phyloP scores from a whole-genome alignment of 2,797 vertebrate genomes.

The Falco peregrinus region DNA sequence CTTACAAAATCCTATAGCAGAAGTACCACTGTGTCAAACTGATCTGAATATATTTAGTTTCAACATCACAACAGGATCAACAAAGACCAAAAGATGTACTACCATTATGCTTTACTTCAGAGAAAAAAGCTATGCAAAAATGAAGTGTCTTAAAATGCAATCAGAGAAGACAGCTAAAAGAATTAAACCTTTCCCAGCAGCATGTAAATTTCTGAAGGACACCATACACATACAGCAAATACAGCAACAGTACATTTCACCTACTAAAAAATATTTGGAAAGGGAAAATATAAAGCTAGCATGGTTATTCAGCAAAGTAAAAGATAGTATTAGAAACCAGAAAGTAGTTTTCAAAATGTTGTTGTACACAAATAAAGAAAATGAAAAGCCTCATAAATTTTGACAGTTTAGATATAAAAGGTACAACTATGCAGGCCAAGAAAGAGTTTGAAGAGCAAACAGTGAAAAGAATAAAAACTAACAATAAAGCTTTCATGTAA shows the following conservation, averaged over 20 bases:
- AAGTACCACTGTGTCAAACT: neutral
- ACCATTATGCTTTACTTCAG: neutral
- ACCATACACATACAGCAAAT: neutral
- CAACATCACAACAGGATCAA: neutral
- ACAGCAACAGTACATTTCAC: neutral
- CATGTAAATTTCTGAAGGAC: neutral
- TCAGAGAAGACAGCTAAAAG: neutral
- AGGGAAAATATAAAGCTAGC: neutral
- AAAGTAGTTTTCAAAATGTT: neutral
- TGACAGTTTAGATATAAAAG: neutral
- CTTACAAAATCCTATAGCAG: neutral
- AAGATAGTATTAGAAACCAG: neutral
- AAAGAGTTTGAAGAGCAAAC: neutral
- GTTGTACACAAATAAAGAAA: neutral
- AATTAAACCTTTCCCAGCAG: neutral
- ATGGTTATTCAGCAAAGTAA: neutral
- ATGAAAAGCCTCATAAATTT: neutral
- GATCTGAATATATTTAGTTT: neutral
- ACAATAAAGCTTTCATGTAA: neutral
- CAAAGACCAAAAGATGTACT: neutral
- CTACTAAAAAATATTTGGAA: neutral
- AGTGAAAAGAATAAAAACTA: neutral
- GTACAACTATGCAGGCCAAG: neutral
- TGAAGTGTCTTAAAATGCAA: neutral
- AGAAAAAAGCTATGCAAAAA: neutral